These are phyloP conservation scores for Gephyroberyx darwinii DNA, from an alignment of 2,797 vertebrate species.

Conservation along the genomic window DNA sequence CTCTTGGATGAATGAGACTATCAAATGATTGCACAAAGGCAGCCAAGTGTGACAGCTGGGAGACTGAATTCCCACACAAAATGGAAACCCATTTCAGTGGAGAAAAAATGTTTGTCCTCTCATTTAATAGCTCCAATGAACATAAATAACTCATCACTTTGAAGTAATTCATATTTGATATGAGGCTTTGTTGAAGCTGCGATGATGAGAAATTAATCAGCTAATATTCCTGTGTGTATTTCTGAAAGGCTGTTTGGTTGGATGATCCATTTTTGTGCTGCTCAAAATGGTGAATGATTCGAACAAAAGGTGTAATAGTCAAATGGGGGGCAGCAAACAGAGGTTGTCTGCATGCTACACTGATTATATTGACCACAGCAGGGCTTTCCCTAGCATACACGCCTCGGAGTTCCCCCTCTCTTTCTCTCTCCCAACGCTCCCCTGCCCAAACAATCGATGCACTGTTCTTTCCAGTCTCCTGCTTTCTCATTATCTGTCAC, in stretches of 20 bases:
- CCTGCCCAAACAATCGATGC: slow-evolving; percentile 47
- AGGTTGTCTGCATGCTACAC: slow-evolving; percentile 46
- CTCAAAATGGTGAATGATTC: slow-evolving; percentile 31
- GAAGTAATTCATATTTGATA: background rate
- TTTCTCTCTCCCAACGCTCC: slow-evolving; percentile 15
- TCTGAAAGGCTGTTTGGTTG: slow-evolving; percentile 10
- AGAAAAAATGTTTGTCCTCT: background rate
- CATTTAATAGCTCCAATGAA: background rate
- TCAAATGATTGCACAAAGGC: background rate
- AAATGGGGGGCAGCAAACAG: slow-evolving; percentile 48
- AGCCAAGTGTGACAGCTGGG: background rate
- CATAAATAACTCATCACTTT: background rate
- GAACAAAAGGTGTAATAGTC: slow-evolving; percentile 27
- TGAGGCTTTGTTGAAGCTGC: background rate
- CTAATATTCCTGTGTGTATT: background rate
- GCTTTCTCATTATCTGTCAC: slow-evolving; percentile 69
- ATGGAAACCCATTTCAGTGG: background rate
- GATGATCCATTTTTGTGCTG: background rate
- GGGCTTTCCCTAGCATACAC: slow-evolving; percentile 61
- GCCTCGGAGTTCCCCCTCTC: slow-evolving; percentile 38
- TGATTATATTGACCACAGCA: slow-evolving; percentile 57
- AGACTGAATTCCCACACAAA: background rate
- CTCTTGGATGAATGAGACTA: slow-evolving; percentile 18
- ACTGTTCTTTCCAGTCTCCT: slow-evolving; percentile 54
- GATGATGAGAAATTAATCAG: background rate